Evolutionary conservation across 2,797 vertebrate species (phyloP), one percentile per base, ranked within the genome.

Genomic region (Astyanax mexicanus): DNA sequence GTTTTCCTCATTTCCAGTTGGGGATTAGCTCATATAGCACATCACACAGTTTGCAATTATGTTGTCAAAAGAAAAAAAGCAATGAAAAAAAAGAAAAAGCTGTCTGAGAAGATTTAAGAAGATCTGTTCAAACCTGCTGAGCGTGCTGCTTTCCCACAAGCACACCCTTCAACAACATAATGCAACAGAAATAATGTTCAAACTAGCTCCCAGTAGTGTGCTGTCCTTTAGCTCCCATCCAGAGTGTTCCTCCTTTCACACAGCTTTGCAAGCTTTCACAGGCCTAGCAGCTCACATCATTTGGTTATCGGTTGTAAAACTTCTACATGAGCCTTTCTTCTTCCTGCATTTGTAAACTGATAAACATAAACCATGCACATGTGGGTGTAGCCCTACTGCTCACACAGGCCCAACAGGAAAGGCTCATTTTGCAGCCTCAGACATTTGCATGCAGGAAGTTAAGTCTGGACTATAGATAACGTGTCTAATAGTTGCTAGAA

Each of bases 1-100:
- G 5, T 51, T 52, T 23, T 47, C 37, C 44, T 64, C 70, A 72
- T 72, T 37, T 45, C 57, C 32, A 27, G 60, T 42, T 42, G 5
- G 2, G 6, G 21, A 64, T 15, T 13, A 64, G 8, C 38, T 44
- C 10, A 15, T 6, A 15, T 19, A 5, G 11, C 10, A 23, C 11
- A 37, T 19, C 12, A n/a, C n/a, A 19, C 37, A 38, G 38, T 12
- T 23, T 5, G 51, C 23, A 52, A 11, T 23, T 23, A 25, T 4
- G 37, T 7, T 38, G 37, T 38, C 42, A 44, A 44, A 44, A 15
- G 12, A 1, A 44, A 6, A 44, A n/a, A n/a, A n/a, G n/a, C n/a
- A n/a, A n/a, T n/a, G n/a, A n/a, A n/a, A n/a, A n/a, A n/a, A 15
- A 32, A 32, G 5, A 49, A 49, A 6, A 51, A 21, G 9, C 21